A percentile compares a stretch with the other conserved stretches of the same genome.
phyloP scores from a whole-genome alignment of 2,113 vertebrate genomes.

The Morone chrysops region DNA sequence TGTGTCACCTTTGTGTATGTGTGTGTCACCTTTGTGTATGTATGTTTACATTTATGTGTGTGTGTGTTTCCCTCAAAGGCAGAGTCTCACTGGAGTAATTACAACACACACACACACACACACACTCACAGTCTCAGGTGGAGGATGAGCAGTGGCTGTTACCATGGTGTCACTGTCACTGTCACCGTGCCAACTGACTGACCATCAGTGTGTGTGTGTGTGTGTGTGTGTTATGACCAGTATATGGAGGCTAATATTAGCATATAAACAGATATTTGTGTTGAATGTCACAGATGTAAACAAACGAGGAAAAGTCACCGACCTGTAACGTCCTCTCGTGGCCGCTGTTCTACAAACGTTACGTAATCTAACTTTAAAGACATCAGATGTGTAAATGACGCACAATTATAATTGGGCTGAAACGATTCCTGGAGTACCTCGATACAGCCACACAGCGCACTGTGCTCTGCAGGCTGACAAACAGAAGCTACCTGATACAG shows the following conservation, averaged over 20 bases:
- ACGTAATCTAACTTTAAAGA: neutral
- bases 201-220: neutral
- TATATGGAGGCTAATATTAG: neutral
- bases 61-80: constrained; percentile 3
- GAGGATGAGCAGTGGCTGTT: constrained; percentile 31
- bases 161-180: constrained; percentile 29
- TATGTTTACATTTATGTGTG: neutral
- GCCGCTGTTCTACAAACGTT: neutral
- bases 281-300: no score
- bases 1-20: constrained; percentile 9
- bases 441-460: no score
- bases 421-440: no score
- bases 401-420: no score
- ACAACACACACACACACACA: constrained; percentile 15
- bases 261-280: neutral
- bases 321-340: neutral
- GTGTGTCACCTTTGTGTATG: neutral
- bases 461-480: no score
- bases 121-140: constrained; percentile 13
- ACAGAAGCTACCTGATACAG: no score
- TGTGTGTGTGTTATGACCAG: neutral
- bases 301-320: no score
- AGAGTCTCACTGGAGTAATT: constrained; percentile 15
- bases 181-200: neutral
- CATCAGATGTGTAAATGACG: neutral